Conservation (phyloP, 2,113 vertebrate genomes). For the Myrmecophaga tridactyla region DNA sequence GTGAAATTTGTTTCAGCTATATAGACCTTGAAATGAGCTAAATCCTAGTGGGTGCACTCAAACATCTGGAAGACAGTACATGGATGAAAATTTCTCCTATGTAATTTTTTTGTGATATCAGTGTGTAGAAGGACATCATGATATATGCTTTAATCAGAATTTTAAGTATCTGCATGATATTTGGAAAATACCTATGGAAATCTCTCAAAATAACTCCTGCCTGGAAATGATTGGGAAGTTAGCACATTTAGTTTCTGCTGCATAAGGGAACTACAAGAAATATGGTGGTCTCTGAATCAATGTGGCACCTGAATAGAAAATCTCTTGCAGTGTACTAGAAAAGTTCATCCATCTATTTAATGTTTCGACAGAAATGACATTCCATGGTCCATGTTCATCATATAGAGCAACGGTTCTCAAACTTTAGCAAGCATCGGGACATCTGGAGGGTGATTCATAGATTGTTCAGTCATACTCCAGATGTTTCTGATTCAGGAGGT, state of each 20-base stretch:
- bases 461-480: not conserved
- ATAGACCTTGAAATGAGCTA: constrained; percentile 84
- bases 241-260: constrained; percentile 65
- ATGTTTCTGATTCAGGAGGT: not conserved
- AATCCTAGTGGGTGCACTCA: constrained; percentile 75
- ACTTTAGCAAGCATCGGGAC: not conserved
- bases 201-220: constrained; percentile 61
- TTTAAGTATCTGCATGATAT: constrained; percentile 65
- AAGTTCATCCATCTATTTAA: not conserved
- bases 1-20: constrained; percentile 83
- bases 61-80: constrained; percentile 81
- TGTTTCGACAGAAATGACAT: not conserved
- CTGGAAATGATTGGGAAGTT: constrained; percentile 44
- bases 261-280: constrained; percentile 68
- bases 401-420: not conserved
- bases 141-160: constrained; percentile 66
- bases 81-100: constrained; percentile 79
- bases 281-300: not conserved
- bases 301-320: not conserved
- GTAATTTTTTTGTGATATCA: constrained; percentile 82
- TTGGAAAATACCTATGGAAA: constrained; percentile 72
- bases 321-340: not conserved
- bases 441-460: not conserved
- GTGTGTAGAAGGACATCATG: constrained; percentile 78
- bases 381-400: not conserved